Conservation (phyloP, 2,113 vertebrate genomes). For the Thryonomys swinderianus region DNA sequence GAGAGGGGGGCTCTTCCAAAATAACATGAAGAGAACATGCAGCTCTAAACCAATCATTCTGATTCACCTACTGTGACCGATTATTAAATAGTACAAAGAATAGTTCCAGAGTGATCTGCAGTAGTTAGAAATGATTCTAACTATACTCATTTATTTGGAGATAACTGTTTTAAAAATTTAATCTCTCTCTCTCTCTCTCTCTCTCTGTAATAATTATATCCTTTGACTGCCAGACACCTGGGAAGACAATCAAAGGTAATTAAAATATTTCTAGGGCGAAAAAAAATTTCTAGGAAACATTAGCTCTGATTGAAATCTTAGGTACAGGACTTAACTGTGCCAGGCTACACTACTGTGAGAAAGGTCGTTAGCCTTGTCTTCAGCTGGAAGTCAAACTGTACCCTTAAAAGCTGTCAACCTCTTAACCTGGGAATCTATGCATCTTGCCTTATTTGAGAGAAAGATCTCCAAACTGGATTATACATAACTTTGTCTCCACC, state of each 20-base stretch:
- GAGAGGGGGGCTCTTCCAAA: neutral
- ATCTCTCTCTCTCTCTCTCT: no score
- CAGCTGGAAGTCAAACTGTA: neutral
- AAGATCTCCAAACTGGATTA: neutral
- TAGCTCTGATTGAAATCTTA: neutral
- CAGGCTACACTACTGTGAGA: neutral
- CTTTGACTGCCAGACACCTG: neutral
- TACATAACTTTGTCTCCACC: neutral
- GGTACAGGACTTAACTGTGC: fast-evolving
- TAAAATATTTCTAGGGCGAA: neutral
- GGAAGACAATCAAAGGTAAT: neutral
- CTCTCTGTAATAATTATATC: neutral
- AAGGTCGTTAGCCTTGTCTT: fast-evolving
- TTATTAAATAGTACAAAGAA: neutral
- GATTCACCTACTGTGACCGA: neutral
- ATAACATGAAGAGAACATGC: neutral
- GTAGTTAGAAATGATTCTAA: neutral
- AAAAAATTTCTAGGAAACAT: neutral
- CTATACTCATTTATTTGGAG: neutral
- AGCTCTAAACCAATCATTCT: neutral
- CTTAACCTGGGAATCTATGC: no score
- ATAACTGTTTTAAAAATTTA: neutral
- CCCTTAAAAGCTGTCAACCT: neutral
- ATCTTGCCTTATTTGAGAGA: neutral
- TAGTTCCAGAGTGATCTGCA: neutral